Conservation (phyloP, 2,797 vertebrate species). For the Hemibagrus guttatus region DNA sequence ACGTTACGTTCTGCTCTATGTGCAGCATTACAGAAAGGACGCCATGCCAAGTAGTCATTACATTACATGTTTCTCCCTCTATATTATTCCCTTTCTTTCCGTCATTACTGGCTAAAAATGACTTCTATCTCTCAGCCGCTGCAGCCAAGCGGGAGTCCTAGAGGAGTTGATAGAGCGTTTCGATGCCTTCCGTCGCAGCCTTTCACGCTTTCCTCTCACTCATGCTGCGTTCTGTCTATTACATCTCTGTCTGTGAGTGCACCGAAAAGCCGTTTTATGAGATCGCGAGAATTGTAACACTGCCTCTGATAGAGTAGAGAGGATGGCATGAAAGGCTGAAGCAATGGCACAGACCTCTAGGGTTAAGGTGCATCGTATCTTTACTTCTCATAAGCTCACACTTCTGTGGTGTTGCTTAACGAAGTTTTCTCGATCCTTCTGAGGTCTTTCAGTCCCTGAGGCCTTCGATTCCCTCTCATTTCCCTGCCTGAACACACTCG, state of each 20-base stretch:
- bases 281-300: not conserved
- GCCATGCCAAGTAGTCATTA: constrained; percentile 20
- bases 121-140: constrained; percentile 8
- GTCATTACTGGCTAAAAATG: constrained; percentile 15
- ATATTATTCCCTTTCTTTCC: not conserved
- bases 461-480: constrained; percentile 31
- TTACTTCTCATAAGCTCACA: constrained; percentile 70
- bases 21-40: constrained; percentile 40
- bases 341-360: constrained; percentile 25
- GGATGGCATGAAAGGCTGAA: constrained; percentile 35
- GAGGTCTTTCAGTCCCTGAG: constrained; percentile 59
- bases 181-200: constrained; percentile 15
- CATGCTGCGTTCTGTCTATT: constrained; percentile 34
- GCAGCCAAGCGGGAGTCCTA: constrained; percentile 4
- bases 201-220: constrained; percentile 32
- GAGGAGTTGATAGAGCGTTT: constrained; percentile 24
- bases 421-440: constrained; percentile 60
- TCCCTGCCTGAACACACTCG: constrained; percentile 61
- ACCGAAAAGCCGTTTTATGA: not conserved
- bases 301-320: not conserved
- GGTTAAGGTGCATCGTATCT: constrained; percentile 5
- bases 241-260: constrained; percentile 1
- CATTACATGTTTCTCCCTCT: not conserved
- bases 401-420: constrained; percentile 75
- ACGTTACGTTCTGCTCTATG: constrained; percentile 41